Evolutionary conservation across 2,797 vertebrate genomes (phyloP), one percentile per base, ranked within the genome.

Genomic region (Thalassophryne amazonica): DNA sequence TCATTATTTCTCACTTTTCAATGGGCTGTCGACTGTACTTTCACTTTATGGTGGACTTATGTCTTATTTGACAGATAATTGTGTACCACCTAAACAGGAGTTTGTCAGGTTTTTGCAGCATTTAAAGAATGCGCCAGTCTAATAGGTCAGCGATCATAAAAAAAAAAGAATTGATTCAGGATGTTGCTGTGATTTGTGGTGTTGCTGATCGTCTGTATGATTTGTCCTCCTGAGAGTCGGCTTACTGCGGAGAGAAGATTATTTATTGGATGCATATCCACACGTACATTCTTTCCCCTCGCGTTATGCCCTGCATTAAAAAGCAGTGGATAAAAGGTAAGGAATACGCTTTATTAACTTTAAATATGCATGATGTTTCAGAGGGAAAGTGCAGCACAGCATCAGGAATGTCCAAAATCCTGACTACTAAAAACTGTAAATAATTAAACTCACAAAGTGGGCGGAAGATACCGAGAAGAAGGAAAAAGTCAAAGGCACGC

Each of bases 311-410:
- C 51, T 40, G 61, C 83, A 84, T 86, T 87, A 81, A 85, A 86
- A 84, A 81, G 66, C 71, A 72, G 71, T 34, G 80, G 84, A 88
- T 89, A 88, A 88, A 90, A 89, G 82, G 88, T 90, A 86, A 86
- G 85, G 81, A 85, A 86, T 80, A 67, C 81, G 78, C 83, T 89
- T 90, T 90, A 91, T 90, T 89, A 90, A 88, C 80, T 89, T 91
- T 87, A 91, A 89, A 90, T 88, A 90, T 91, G 88, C 82, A 90
- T 91, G 86, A 88, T 80, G 81, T 89, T 90, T 90, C 86, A 81
- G 84, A 88, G 74, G 73, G 76, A 86, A 82, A 90, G 88, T 87
- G 85, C 83, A 72, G 87, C 81, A 67, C 59, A 69, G 72, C 78
- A 82, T 89, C 70, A 75, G 68, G 75, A 87, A 86, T 83, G 78